Base-by-base conservation (phyloP, 2,888 invertebrate species). In the Acleris holmiana region DNA sequence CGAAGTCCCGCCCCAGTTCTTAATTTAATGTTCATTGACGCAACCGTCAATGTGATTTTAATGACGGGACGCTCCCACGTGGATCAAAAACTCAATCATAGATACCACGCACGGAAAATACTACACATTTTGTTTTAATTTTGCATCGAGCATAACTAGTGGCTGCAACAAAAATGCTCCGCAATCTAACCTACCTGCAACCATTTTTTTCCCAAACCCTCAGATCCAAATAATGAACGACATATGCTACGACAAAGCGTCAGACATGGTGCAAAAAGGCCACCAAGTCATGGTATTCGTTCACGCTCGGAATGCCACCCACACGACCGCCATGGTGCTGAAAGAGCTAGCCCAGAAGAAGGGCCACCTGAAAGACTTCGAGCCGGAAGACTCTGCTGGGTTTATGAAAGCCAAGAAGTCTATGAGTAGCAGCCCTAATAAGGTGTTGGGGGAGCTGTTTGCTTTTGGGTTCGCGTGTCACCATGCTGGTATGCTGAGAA, bases 201-300 rank as follows among this genome's bases (percentile, higher is more conserved):
- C n/a, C n/a, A n/a, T n/a, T n/a, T n/a, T n/a, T n/a, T 2, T 21
- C 21, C 19, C 47, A 29, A 47, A 29, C 29, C 18, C 21, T 44
- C 89, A 96, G 88, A 93, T 95, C 73, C 94, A 94, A 72, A 95
- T 96, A 75, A 98, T 99, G 97, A 98, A 99, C 87, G 94, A 95
- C 66, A 95, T 98, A 67, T 99, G 99, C 84, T 99, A 98, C 86
- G 97, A 98, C 49, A 98, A 99, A 92, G 97, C 97, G 0, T 76
- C 95, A 0, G 95, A 97, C 18, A 96, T 97, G 95, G 96, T 98
- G 1, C 95, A 94, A 73, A 95, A 96, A 72, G 98, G 98, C 0
- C 97, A 99, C 83, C 99, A 99, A 93, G 97, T 98, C 0, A 98
- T 99, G 98, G 98, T 99, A 0, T 99, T 99, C 86, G 99, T 99